These are phyloP conservation scores for Brienomyrus brachyistius DNA, from an alignment of 2,113 vertebrate genomes.

Conservation along the genomic window DNA sequence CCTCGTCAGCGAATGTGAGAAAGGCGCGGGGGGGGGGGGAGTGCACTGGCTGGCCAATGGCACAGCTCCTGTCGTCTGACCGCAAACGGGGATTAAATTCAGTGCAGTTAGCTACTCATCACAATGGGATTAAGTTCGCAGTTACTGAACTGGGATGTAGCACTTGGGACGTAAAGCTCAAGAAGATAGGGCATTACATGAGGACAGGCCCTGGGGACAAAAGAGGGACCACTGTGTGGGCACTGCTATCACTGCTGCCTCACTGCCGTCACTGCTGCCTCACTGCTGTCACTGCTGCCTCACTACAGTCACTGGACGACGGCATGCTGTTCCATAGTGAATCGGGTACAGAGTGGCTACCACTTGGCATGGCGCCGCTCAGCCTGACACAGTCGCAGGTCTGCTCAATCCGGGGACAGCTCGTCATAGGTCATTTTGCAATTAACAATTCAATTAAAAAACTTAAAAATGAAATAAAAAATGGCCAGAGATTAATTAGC, in stretches of 20 bases:
- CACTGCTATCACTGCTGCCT: not conserved
- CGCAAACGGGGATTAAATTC: constrained; percentile 8
- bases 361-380: too few species aligned
- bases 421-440: not conserved
- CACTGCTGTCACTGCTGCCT: not conserved
- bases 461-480: not conserved
- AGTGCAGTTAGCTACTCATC: constrained; percentile 49
- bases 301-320: not conserved
- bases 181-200: constrained; percentile 54
- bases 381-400: too few species aligned
- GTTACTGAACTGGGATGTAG: constrained; percentile 52
- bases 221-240: constrained; percentile 51
- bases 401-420: not conserved
- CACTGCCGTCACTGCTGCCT: not conserved
- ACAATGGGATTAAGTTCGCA: constrained; percentile 48
- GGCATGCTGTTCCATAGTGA: too few species aligned
- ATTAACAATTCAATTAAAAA: not conserved
- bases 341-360: too few species aligned
- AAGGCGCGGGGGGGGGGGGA: constrained; percentile 34
- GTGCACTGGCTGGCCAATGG: constrained; percentile 39
- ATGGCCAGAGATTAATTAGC: not conserved
- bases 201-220: constrained; percentile 58
- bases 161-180: constrained; percentile 43
- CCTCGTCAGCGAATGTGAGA: constrained; percentile 50
- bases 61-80: constrained; percentile 36